Evolutionary conservation across 2,797 vertebrate genomes (phyloP).

Genomic region (Dallia pectoralis): DNA sequence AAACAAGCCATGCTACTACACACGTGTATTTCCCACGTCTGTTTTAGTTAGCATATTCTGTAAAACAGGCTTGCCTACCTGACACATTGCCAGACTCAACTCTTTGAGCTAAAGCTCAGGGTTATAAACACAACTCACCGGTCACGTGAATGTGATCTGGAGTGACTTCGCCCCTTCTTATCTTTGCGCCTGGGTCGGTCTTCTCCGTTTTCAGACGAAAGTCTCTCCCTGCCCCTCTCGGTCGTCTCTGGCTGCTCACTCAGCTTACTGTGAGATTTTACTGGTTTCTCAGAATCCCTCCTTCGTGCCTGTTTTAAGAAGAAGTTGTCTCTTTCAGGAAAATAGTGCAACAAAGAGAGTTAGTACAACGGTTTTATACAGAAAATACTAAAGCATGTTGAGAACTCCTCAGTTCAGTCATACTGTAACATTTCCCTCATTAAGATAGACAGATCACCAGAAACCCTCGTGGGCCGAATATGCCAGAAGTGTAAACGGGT

Average conservation of each 20-base stretch:
- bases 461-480: background rate
- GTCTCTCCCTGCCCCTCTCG: constrained; percentile 83
- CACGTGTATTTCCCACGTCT: no score
- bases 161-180: constrained; percentile 84
- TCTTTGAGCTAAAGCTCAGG: no score
- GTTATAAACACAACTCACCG: no score
- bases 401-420: constrained; percentile 35
- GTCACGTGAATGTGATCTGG: constrained; percentile 91
- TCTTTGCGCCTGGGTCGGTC: constrained; percentile 92
- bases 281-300: constrained; percentile 89
- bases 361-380: constrained; percentile 88
- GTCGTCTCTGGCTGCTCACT: constrained; percentile 86
- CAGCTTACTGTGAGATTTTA: constrained; percentile 86
- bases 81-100: no score
- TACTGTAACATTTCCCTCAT: background rate
- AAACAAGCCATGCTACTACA: no score
- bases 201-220: constrained; percentile 90
- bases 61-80: no score
- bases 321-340: constrained; percentile 99
- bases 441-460: background rate
- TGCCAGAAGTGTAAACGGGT: background rate
- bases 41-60: no score
- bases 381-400: constrained; percentile 60
- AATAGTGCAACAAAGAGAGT: constrained; percentile 99
- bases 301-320: constrained; percentile 99